A percentile compares a stretch with the other conserved stretches of the same genome.
Conservation (phyloP, 2,888 invertebrate species). For the Scaeva pyrastri region DNA sequence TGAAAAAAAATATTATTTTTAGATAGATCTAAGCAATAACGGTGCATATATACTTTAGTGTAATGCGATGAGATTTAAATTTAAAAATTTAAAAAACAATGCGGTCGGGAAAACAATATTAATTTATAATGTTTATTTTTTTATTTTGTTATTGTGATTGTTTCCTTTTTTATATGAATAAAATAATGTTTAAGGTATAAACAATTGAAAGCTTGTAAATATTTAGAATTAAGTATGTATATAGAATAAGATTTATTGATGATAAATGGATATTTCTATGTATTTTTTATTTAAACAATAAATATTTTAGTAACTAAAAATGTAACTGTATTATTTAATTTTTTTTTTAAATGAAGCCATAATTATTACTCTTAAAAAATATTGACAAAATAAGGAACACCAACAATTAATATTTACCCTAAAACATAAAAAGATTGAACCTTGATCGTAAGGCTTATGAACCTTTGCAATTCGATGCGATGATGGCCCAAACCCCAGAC, state of each 20-base stretch:
- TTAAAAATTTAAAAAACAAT: constrained; percentile 21
- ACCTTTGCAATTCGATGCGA: too few species aligned
- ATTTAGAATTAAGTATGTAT: background rate
- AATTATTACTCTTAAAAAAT: too few species aligned
- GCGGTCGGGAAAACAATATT: constrained; percentile 39
- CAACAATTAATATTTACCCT: too few species aligned
- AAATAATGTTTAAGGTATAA: background rate
- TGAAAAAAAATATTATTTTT: constrained; percentile 39
- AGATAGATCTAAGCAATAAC: constrained; percentile 39
- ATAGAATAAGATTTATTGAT: constrained; percentile 1
- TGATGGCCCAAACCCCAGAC: too few species aligned
- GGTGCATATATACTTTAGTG: constrained; percentile 63
- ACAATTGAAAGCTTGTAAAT: constrained; percentile 15
- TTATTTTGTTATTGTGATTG: constrained; percentile 62
- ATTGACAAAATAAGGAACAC: too few species aligned
- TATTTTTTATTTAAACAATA: constrained; percentile 48
- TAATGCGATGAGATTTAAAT: constrained; percentile 39
- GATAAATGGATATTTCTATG: constrained; percentile 4
- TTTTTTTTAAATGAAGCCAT: too few species aligned
- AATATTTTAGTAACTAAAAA: constrained; percentile 23
- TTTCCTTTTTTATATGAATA: constrained; percentile 43
- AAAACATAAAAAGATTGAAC: too few species aligned
- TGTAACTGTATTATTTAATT: background rate
- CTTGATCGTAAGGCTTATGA: too few species aligned
- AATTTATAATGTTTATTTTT: constrained; percentile 59